Conservation (phyloP, 2,888 invertebrate genomes). For the Orthosia cruda region DNA sequence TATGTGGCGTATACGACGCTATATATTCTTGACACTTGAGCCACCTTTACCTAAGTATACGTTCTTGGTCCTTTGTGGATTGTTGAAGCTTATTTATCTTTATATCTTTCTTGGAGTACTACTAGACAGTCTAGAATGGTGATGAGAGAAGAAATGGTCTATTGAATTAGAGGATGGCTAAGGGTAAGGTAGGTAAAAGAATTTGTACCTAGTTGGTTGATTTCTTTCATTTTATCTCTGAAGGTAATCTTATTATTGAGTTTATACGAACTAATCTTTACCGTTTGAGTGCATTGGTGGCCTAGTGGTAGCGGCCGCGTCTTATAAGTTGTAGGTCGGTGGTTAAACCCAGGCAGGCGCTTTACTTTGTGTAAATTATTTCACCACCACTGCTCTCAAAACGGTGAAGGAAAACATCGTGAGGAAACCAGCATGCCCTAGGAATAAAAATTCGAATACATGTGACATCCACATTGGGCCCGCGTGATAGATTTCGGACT, state of each 20-base stretch:
- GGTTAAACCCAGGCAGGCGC: too few relatives aligned
- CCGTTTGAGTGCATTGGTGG: background rate
- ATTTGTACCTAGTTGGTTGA: background rate
- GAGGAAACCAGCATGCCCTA: too few relatives aligned
- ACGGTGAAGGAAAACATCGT: too few relatives aligned
- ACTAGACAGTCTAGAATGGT: conserved; percentile 12
- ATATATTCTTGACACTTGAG: conserved; percentile 62
- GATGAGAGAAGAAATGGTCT: conserved; percentile 10
- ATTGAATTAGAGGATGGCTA: background rate
- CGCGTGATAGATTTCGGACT: too few relatives aligned
- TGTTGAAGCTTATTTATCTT: conserved; percentile 50
- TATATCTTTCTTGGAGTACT: conserved; percentile 24
- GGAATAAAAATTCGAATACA: too few relatives aligned
- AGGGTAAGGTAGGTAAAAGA: background rate
- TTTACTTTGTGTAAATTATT: too few relatives aligned
- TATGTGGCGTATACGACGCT: conserved; percentile 53
- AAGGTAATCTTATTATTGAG: background rate
- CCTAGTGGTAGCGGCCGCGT: too few relatives aligned
- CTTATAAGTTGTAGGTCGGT: too few relatives aligned
- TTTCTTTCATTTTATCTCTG: too few relatives aligned
- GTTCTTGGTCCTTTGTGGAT: conserved; percentile 59
- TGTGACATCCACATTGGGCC: too few relatives aligned
- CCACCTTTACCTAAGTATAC: conserved; percentile 39
- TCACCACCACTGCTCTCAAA: too few relatives aligned
- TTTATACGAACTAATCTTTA: background rate